These are phyloP conservation scores for Timema podura DNA, from an alignment of 2,888 invertebrate genomes.

Conservation along the genomic window DNA sequence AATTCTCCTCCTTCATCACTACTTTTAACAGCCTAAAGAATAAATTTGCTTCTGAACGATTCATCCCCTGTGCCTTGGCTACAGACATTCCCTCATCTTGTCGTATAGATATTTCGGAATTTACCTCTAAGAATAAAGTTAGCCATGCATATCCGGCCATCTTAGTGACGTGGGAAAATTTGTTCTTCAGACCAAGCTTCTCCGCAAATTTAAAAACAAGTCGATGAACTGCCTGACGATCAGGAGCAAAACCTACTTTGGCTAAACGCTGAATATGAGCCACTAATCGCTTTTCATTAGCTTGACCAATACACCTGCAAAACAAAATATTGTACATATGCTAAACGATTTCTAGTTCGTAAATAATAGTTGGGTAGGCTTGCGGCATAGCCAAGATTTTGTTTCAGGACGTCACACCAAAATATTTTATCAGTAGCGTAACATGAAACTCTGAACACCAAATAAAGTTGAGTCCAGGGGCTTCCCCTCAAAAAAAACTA, in stretches of 20 bases:
- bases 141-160: slow-evolving; percentile 11
- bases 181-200: not conserved
- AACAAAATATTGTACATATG: not conserved
- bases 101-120: slow-evolving; percentile 6
- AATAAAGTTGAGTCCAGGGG: too few relatives aligned
- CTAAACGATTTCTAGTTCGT: not conserved
- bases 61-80: not conserved
- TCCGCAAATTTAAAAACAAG: slow-evolving; percentile 6
- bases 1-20: not conserved
- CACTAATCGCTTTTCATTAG: slow-evolving; percentile 15
- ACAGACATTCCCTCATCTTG: slow-evolving; percentile 1
- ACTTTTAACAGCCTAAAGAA: not conserved
- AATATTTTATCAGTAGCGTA: too few relatives aligned
- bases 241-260: slow-evolving; percentile 12
- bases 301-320: slow-evolving; percentile 12
- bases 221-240: slow-evolving; percentile 1
- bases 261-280: slow-evolving; percentile 12
- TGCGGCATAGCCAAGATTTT: not conserved
- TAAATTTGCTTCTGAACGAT: not conserved
- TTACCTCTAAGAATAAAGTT: slow-evolving; percentile 10
- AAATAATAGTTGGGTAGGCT: not conserved
- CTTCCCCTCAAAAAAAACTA: too few relatives aligned
- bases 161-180: slow-evolving; percentile 10
- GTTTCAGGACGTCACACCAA: too few relatives aligned
- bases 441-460: too few relatives aligned